Evolutionary conservation across 2,113 vertebrate species (phyloP).

Genomic region (Notarius lentiginosus): DNA sequence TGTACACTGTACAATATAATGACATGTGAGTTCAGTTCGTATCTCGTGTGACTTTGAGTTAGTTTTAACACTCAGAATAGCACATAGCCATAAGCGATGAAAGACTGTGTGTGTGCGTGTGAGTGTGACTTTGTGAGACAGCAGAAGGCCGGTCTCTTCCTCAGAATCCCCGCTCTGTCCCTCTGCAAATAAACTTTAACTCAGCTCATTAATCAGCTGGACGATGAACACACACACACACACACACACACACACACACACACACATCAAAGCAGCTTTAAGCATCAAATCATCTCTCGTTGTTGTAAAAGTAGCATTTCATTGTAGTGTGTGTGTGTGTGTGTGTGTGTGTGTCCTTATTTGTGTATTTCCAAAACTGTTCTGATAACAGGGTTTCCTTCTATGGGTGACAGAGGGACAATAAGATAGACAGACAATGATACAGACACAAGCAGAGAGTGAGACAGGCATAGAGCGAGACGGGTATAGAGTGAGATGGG

Average conservation of each 20-base stretch:
- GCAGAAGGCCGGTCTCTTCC: constrained; percentile 43
- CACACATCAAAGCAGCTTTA: not conserved
- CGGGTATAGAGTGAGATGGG: not conserved
- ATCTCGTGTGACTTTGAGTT: not conserved
- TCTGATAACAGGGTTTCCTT: not conserved
- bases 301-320: not conserved
- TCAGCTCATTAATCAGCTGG: constrained; percentile 48
- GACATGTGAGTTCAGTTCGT: not conserved
- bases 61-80: constrained; percentile 2
- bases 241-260: constrained; percentile 15
- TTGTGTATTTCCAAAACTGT: not conserved
- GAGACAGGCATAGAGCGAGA: not conserved
- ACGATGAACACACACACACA: constrained; percentile 26
- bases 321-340: not conserved
- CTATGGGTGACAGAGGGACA: not conserved
- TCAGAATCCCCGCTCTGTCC: constrained; percentile 7
- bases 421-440: not conserved
- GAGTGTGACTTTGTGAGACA: constrained; percentile 38
- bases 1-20: too few species aligned
- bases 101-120: not conserved
- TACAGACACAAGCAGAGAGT: not conserved
- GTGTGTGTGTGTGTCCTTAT: not conserved
- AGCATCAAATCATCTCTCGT: not conserved
- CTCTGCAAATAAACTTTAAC: constrained; percentile 9
- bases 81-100: not conserved